Conservation (phyloP, 2,888 invertebrate genomes). For the Papilio demoleus region DNA sequence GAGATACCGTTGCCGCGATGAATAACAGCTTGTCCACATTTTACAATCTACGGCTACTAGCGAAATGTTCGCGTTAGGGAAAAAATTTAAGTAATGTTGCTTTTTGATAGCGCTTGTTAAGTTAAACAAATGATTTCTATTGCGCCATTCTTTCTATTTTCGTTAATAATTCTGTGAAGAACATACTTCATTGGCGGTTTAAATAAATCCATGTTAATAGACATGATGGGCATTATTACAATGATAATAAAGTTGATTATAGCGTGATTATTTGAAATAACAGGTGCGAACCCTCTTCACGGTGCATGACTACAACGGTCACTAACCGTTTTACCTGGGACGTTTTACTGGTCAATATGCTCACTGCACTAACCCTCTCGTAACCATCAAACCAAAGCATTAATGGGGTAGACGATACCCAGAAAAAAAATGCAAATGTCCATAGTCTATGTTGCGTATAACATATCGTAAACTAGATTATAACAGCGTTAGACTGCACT, state of each 20-base stretch:
- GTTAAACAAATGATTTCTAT: conserved; percentile 1
- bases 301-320: conserved; percentile 72
- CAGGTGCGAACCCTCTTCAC: conserved; percentile 72
- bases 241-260: conserved; percentile 40
- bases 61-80: no score
- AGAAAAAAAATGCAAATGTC: neutral
- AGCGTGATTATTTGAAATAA: conserved; percentile 47
- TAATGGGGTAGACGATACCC: conserved; percentile 5
- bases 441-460: no score
- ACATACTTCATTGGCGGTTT: conserved; percentile 28
- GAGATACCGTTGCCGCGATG: no score
- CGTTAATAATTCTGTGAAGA: neutral
- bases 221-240: conserved; percentile 12
- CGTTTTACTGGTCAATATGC: conserved; percentile 50
- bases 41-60: no score
- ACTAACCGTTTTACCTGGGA: conserved; percentile 63
- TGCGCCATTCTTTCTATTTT: no score
- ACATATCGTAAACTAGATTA: no score
- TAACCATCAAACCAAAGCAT: conserved; percentile 35
- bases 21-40: no score
- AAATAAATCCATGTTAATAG: conserved; percentile 31
- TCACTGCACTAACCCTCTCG: conserved; percentile 34
- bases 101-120: no score
- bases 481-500: no score
- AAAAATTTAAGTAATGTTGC: no score